These are phyloP conservation scores for Bovichtus diacanthus DNA, from an alignment of 2,797 vertebrate species.

Conservation along the genomic window DNA sequence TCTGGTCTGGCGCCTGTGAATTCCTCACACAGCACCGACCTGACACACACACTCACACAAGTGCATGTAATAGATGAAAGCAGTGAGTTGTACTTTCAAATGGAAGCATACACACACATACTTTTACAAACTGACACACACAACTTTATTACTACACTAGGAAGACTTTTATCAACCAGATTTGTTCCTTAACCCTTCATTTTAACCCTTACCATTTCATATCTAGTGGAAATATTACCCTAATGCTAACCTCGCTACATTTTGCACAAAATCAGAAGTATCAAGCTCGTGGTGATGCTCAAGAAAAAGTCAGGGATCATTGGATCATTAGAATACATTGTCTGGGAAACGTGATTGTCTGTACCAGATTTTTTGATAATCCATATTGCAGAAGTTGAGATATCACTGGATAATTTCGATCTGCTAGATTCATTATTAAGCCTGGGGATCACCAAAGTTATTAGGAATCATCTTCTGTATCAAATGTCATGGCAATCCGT, in stretches of 20 bases:
- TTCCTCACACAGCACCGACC: constrained; percentile 38
- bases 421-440: neutral
- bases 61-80: constrained; percentile 7
- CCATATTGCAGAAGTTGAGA: neutral
- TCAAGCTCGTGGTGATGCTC: neutral
- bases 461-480: neutral
- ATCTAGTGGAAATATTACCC: neutral
- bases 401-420: neutral
- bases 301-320: neutral
- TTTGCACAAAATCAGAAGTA: neutral
- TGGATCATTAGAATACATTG: neutral
- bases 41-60: constrained; percentile 11
- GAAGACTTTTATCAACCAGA: neutral
- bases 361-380: neutral
- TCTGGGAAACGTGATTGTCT: neutral
- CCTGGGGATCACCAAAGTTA: neutral
- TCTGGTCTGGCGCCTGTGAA: constrained; percentile 62
- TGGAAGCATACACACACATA: neutral
- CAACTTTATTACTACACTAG: neutral
- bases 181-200: neutral
- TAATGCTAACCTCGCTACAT: neutral
- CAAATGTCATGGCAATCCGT: neutral
- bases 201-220: neutral
- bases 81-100: neutral
- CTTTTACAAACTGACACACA: neutral